phyloP scores from a whole-genome alignment of 1,140 invertebrate genomes.

The Heterodera schachtii region DNA sequence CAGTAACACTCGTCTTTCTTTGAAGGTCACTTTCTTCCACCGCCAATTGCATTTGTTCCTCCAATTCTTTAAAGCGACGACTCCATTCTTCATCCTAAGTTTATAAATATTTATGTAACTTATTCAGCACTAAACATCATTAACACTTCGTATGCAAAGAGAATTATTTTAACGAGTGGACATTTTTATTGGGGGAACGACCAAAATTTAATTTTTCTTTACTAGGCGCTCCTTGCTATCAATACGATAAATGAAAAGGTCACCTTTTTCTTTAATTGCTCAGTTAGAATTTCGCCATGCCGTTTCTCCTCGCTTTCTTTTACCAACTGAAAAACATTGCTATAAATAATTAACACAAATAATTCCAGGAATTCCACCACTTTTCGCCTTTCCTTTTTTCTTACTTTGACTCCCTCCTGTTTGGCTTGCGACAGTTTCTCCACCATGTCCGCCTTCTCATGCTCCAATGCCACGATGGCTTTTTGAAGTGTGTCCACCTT shows the following conservation, averaged over 20 bases:
- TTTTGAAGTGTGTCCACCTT: conserved; percentile 49
- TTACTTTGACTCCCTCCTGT: conserved; percentile 59
- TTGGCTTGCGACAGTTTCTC: conserved; percentile 62
- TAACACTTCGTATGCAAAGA: too few relatives aligned
- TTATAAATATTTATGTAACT: neutral
- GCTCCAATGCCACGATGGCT: conserved; percentile 50
- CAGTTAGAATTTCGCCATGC: conserved; percentile 33
- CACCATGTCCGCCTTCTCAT: conserved; percentile 61
- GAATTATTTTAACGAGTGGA: too few relatives aligned
- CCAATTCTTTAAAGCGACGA: conserved; percentile 28
- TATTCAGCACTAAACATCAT: too few relatives aligned
- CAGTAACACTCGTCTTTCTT: conserved; percentile 32
- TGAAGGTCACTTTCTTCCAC: conserved; percentile 45
- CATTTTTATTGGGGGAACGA: too few relatives aligned
- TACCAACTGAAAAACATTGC: conserved; percentile 45
- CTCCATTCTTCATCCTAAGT: conserved; percentile 47
- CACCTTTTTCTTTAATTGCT: conserved; percentile 37
- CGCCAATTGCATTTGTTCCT: conserved; percentile 46
- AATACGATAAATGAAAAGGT: conserved; percentile 20
- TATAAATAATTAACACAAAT: conserved; percentile 28
- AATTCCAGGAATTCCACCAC: too few relatives aligned
- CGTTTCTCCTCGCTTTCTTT: conserved; percentile 57
- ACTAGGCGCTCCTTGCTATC: too few relatives aligned
- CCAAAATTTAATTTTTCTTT: too few relatives aligned
- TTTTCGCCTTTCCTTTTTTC: too few relatives aligned